Evolutionary conservation across 2,888 invertebrate genomes (phyloP).

Genomic region (Stenolophus ochropezus): DNA sequence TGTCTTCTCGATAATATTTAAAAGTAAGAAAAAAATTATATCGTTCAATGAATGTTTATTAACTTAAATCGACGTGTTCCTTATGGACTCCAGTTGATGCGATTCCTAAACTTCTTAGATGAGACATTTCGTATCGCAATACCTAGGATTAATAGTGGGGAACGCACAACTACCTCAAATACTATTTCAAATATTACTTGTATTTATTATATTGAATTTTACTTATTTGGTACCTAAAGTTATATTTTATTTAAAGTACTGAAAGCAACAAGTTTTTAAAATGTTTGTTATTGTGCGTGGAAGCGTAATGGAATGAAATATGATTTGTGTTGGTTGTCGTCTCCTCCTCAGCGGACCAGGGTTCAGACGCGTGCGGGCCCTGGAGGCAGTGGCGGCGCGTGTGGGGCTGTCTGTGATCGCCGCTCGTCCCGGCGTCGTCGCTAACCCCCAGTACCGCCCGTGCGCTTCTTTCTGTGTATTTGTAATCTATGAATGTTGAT

Average conservation of each 20-base stretch:
- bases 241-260: background rate
- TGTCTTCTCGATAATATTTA: conserved; percentile 53
- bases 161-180: background rate
- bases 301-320: background rate
- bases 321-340: background rate
- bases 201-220: background rate
- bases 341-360: conserved; percentile 70
- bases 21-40: conserved; percentile 46
- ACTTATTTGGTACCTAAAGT: background rate
- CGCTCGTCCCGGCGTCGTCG: background rate
- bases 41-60: conserved; percentile 58
- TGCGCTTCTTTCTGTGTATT: conserved; percentile 50
- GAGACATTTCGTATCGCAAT: conserved; percentile 58
- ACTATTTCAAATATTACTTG: background rate
- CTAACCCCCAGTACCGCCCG: background rate
- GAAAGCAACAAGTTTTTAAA: background rate
- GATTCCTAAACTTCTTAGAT: conserved; percentile 42
- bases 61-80: conserved; percentile 50
- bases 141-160: conserved; percentile 33
- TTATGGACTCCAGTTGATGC: conserved; percentile 38
- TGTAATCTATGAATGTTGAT: conserved; percentile 57
- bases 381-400: conserved; percentile 25
- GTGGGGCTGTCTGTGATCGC: conserved; percentile 36
- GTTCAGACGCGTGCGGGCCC: conserved; percentile 62
- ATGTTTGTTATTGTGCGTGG: conserved; percentile 63